phyloP scores from a whole-genome alignment of 2,888 invertebrate genomes.

The Chelonus formosanus region DNA sequence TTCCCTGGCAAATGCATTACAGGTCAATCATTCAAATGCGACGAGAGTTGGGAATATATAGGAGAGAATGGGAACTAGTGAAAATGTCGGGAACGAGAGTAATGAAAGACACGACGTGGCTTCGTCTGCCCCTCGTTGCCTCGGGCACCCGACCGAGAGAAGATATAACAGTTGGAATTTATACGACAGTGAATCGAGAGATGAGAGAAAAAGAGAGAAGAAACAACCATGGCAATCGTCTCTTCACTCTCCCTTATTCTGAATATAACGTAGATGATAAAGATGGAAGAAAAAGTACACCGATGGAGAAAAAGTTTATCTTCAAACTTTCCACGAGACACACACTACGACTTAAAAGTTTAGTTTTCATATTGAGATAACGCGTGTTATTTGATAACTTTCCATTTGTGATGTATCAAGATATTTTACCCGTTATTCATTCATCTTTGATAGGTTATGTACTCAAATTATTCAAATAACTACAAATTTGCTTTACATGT shows the following conservation, averaged over 20 bases:
- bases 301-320: slow-evolving; percentile 19
- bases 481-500: no score
- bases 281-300: slow-evolving; percentile 9
- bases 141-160: slow-evolving; percentile 13
- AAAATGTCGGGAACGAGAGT: slow-evolving; percentile 28
- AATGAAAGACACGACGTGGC: slow-evolving; percentile 39
- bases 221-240: slow-evolving; percentile 3
- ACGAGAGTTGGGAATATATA: slow-evolving; percentile 19
- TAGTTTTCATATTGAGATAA: slow-evolving; percentile 19
- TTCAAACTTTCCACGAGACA: slow-evolving; percentile 16
- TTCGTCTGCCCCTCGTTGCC: slow-evolving; percentile 21
- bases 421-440: no score
- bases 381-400: background rate
- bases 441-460: no score
- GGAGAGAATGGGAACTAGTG: slow-evolving; percentile 7
- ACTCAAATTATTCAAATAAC: no score
- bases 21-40: slow-evolving; percentile 43
- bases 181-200: slow-evolving; percentile 32
- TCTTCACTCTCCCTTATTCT: slow-evolving; percentile 3
- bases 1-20: slow-evolving; percentile 36
- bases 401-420: no score
- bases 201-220: slow-evolving; percentile 25
- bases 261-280: slow-evolving; percentile 6
- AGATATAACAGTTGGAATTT: slow-evolving; percentile 21
- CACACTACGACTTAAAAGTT: slow-evolving; percentile 14